Base-by-base conservation (phyloP, 2,888 invertebrate genomes). In the Bombylius discolor region DNA sequence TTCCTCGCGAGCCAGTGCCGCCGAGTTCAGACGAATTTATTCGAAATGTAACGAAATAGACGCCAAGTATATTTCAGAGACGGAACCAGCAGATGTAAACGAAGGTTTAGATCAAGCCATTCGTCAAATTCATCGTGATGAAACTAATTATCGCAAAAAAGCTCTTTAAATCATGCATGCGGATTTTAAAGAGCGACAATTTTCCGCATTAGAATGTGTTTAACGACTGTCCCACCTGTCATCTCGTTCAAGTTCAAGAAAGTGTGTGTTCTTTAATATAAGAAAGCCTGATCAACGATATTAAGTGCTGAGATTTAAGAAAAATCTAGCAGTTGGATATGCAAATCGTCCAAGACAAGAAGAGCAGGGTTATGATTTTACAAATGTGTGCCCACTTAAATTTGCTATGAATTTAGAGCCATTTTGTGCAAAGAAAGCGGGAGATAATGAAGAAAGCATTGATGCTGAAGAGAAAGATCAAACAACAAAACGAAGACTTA, bases 171-270 rank as follows among this genome's bases (percentile, higher is more conserved):
- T 58, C 65, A 55, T 67, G 65, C 45, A 66, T 67, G 65, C 54
- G 54, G n/a, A 65, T 68, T 56, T 52, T 68, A 55, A 62, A 34
- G 62, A 67, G 60, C 56, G 65, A 47, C 64, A 66, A 63, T 60
- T 68, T 12, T 66, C 66, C 51, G 64, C 66, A 14, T 46, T 51
- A 33, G 65, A 68, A 64, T 66, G 64, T 57, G 66, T 57, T 12
- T 39, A 9, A 2, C 39, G 11, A 3, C 11, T 39, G 3, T 7
- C 1, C 7, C 39, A 39, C 39, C 39, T 39, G 7, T 2, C 8
- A 66, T 53, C 58, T 50, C 49, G 62, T 5, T 56, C 58, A 31
- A 64, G 62, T 51, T 61, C 62, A 23, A 47, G 62, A 55, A 62
- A 58, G 34, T 52, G 56, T 33, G 47, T 56, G 4, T 63, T 63